A percentile compares a stretch with the other conserved stretches of the same genome.
Conservation (phyloP, 1,140 invertebrate genomes). For the Sitobion miscanthi region DNA sequence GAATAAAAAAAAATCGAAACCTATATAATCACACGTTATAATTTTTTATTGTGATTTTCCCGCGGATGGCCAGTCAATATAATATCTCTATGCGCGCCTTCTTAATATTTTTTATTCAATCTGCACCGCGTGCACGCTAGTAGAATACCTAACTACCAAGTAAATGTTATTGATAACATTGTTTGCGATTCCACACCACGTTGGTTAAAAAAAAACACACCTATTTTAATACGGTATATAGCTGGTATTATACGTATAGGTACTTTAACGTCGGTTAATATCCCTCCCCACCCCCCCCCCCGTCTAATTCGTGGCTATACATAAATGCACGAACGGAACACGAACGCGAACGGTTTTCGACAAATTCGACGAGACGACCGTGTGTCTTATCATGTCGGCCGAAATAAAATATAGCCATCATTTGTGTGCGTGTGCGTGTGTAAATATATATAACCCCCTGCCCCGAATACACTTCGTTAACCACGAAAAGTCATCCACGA, state of each 20-base stretch:
- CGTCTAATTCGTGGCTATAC: neutral
- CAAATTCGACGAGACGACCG: neutral
- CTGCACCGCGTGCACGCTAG: neutral
- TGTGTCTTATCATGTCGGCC: neutral
- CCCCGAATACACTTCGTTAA: conserved; percentile 7
- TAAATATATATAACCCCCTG: neutral
- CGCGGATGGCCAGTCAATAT: too few relatives aligned
- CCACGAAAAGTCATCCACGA: conserved; percentile 21
- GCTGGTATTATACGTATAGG: neutral
- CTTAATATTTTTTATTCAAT: neutral
- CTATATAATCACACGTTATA: neutral
- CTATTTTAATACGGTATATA: neutral
- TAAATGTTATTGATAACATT: neutral
- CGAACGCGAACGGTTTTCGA: neutral
- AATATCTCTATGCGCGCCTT: too few relatives aligned
- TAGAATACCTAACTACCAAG: neutral
- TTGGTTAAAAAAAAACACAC: neutral
- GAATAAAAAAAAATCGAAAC: neutral
- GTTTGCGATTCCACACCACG: neutral
- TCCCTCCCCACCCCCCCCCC: neutral
- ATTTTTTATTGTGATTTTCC: neutral
- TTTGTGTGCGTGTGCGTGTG: neutral
- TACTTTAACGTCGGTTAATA: neutral
- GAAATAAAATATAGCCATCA: conserved; percentile 6
- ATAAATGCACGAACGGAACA: neutral